A percentile compares a stretch with the other conserved stretches of the same genome.
Evolutionary conservation across 2,888 invertebrate species (phyloP).

Genomic region (Leuctra nigra): DNA sequence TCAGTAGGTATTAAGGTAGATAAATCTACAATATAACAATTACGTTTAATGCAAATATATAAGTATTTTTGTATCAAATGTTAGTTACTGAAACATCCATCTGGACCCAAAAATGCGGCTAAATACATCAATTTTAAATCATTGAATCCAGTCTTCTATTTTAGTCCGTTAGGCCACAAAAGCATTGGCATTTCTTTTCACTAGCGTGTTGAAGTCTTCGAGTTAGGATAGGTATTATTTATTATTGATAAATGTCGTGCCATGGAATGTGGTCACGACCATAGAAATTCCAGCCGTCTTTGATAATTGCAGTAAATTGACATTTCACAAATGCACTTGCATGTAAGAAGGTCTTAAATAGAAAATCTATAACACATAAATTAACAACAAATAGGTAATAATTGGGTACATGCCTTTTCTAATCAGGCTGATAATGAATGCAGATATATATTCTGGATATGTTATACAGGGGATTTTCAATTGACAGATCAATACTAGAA

Average conservation of each 20-base stretch:
- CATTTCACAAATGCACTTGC: neutral
- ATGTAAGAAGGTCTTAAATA: neutral
- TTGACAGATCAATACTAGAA: too few species aligned
- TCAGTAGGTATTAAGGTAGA: neutral
- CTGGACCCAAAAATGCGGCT: constrained; percentile 9
- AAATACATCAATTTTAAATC: too few species aligned
- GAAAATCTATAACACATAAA: neutral
- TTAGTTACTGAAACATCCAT: neutral
- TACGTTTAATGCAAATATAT: neutral
- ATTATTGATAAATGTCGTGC: neutral
- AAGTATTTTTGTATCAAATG: constrained; percentile 10
- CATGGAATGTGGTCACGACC: neutral
- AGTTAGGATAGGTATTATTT: neutral
- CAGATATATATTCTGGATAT: too few species aligned
- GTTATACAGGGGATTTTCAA: too few species aligned
- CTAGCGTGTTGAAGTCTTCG: neutral
- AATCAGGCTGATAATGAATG: too few species aligned
- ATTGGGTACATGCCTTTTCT: too few species aligned
- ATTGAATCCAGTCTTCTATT: too few species aligned
- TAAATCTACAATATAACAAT: constrained; percentile 1
- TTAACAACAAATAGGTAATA: neutral
- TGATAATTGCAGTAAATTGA: neutral
- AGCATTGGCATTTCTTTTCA: too few species aligned
- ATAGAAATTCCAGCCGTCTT: neutral
- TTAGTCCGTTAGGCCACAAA: too few species aligned